Evolutionary conservation across 2,797 vertebrate species (phyloP), one percentile per base, ranked within the genome.

Genomic region (Gallinago nigripennis): DNA sequence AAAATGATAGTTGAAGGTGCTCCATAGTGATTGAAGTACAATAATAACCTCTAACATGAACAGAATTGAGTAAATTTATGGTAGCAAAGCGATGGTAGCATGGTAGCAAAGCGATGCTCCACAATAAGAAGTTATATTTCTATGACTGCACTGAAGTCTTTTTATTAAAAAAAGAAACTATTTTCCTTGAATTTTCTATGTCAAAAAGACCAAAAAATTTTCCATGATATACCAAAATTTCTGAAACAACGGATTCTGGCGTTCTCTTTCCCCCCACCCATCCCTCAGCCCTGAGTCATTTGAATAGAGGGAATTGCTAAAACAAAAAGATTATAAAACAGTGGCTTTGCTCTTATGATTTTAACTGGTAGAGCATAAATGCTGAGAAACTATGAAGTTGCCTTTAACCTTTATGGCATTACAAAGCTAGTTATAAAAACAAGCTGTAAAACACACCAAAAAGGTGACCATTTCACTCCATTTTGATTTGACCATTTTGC

Each of bases 401-500:
- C 81, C 93, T 96, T 97, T 97, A 95, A 96, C 91, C 94, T 96
- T 96, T 14, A 82, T 90, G 84, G 92, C 71, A 94, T 97, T 97
- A 90, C 92, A 97, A 97, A 97, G 96, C 91, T 65, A 91, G 88
- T 46, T 94, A 93, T 92, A 97, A 97, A 96, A 96, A 97, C 68
- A 93, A 92, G 53, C 82, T 88, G 80, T 94, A 98, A 97, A 97
- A 96, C 76, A 73, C 75, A 75, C 73, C 94, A 37, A 53, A 88
- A 92, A 77, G 93, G 94, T 92, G 96, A 95, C 65, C 86, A 79
- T 96, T 97, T 97, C 95, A 88, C 94, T 98, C 96, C 92, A 92
- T 95, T 97, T 97, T 91, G 93, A 96, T 96, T 95, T 97, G 92
- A 84, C 94, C 95, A 95, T 97, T 97, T 98, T 96, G 95, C 97